Base-by-base conservation (phyloP, 1,140 invertebrate genomes). In the Lepidurus packardi region DNA sequence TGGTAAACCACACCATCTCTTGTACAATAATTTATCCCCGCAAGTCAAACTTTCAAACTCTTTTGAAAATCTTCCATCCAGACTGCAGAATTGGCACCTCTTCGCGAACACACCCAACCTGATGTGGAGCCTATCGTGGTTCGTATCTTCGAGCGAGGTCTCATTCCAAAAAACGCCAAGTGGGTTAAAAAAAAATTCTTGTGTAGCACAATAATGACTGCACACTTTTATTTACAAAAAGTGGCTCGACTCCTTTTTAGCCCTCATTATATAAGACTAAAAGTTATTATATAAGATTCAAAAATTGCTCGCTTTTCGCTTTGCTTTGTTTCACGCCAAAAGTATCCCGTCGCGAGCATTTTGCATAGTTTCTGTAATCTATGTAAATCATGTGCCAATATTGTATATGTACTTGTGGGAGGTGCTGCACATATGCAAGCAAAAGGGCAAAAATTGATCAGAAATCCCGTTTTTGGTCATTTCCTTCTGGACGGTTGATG, bases 91-190 rank as follows among this genome's bases (percentile, higher is more conserved):
- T 65, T 65, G 13, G 53, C 21, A 65, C 53, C 53, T 65, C 21
- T 65, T 7, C 53, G 53, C 53, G 21, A 21, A 65, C 53, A 65
- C 13, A 65, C 53, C 53, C 53, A 65, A 65, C 6, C 21, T n/a
- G 25, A 25, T 25, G 13, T 65, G 53, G 53, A 65, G 53, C 53
- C 53, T 65, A 16, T 65, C 6, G 53, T n/a, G 53, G 21, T 65
- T 65, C 53, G 21, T 65, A 65, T 65, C 53, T 65, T 65, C 53
- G 16, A 65, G 53, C 53, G 53, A 65, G 53, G 53, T 13, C 53
- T 21, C 53, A 65, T 65, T 65, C 8, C 53, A 21, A 65, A 65
- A 65, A 65, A 65, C 53, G 53, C 53, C 53, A 65, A 65, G 53
- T 65, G 53, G 53, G 53, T 65, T 65, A 65, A 13, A 65, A 16